Base-by-base conservation (phyloP, 1,140 invertebrate genomes). In the Panulirus ornatus region DNA sequence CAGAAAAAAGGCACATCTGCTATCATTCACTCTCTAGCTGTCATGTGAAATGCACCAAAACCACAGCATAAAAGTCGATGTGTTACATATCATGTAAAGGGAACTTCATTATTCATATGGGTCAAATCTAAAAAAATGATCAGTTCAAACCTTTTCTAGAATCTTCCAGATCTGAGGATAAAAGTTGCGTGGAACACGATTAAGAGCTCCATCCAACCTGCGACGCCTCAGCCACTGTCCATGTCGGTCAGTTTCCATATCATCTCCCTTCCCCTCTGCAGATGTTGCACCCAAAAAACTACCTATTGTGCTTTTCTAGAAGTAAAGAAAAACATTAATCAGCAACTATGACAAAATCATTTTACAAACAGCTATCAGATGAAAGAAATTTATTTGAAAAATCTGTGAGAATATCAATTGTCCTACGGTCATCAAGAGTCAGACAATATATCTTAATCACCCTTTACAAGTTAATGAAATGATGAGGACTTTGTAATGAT, bases 151-250 rank as follows among this genome's bases (percentile, higher is more conserved):
- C 94, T 96, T 96, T 95, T 98, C 97, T 16, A 99, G 94, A 70
- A 99, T 96, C 83, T 96, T 96, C 98, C 98, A 99, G 22, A 99
- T 97, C 91, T 97, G 95, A 3, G 97, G 96, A 94, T 99, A 99
- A 94, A 99, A 99, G 93, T 98, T 98, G 88, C 97, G 94, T 0
- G 99, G 99, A 0, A 99, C 99, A 92, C 99, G 95, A 94, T 99
- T 99, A 1, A 99, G 95, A 14, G 99, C 98, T 3, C 99, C 99
- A 94, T 99, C 99, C 19, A 99, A 95, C 90, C 98, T 94, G 34
- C 99, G 95, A 83, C 99, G 95, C 75, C 99, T 94, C 76, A 99
- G 94, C 99, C 99, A 99, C 93, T 99, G 98, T 0, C 99, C 99
- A 94, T 99, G 98, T 36, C 97, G 95, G 93, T 99, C 98, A 27